Conservation (phyloP, 1,140 invertebrate genomes). For the Leptonema lineaticorne region DNA sequence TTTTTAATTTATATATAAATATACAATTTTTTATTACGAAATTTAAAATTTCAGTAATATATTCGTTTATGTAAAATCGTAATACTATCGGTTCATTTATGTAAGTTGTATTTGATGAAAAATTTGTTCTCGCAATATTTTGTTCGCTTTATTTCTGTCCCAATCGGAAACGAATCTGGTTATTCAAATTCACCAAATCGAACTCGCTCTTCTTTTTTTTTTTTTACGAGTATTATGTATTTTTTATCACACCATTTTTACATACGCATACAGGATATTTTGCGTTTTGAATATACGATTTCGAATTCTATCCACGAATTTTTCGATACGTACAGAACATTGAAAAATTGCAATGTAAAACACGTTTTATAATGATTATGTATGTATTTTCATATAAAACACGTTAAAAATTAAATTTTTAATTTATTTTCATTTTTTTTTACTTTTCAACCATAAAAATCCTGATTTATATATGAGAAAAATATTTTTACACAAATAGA, state of each 20-base stretch:
- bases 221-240: not conserved
- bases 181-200: conserved; percentile 15
- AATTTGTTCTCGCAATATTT: not conserved
- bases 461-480: too few relatives aligned
- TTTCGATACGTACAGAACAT: too few relatives aligned
- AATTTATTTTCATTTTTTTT: too few relatives aligned
- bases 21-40: too few relatives aligned
- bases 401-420: not conserved
- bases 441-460: too few relatives aligned
- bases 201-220: not conserved
- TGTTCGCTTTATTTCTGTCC: not conserved
- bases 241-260: not conserved
- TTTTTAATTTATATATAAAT: not conserved
- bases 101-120: too few relatives aligned
- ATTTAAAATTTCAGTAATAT: not conserved
- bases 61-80: conserved; percentile 4
- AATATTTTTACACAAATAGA: too few relatives aligned
- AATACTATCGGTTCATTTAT: too few relatives aligned
- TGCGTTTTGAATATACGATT: too few relatives aligned
- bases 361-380: not conserved
- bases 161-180: conserved; percentile 22
- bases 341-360: not conserved
- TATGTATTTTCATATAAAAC: not conserved
- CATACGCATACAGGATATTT: too few relatives aligned
- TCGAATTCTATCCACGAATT: too few relatives aligned